A percentile compares a stretch with the other conserved stretches of the same genome.
Evolutionary conservation across 1,140 invertebrate species (phyloP).

Genomic region (Calephelis virginiensis): DNA sequence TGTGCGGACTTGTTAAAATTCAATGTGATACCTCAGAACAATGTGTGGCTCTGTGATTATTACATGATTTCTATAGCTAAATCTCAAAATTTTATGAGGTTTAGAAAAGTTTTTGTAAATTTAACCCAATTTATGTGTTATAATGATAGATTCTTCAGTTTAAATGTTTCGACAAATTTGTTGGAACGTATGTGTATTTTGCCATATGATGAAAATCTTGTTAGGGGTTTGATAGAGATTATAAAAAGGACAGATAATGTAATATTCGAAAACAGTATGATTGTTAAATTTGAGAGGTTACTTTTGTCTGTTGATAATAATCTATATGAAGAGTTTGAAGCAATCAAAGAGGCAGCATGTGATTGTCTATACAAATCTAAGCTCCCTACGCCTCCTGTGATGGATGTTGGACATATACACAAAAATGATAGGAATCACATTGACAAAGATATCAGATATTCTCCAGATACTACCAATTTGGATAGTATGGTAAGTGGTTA

Average conservation of each 20-base stretch:
- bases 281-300: conserved; percentile 42
- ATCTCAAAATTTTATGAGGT: conserved; percentile 62
- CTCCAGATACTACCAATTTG: conserved; percentile 53
- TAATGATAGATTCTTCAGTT: conserved; percentile 35
- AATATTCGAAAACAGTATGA: conserved; percentile 49
- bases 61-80: conserved; percentile 48
- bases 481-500: conserved; percentile 47
- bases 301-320: conserved; percentile 28
- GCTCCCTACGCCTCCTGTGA: background rate
- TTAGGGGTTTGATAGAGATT: conserved; percentile 43
- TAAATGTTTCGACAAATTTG: conserved; percentile 40
- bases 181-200: conserved; percentile 59
- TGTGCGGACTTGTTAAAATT: conserved; percentile 42
- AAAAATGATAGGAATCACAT: background rate
- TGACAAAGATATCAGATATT: conserved; percentile 41
- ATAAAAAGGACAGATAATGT: conserved; percentile 41
- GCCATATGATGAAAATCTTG: conserved; percentile 43
- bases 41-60: conserved; percentile 41
- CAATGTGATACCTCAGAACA: conserved; percentile 17
- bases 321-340: conserved; percentile 36
- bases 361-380: background rate
- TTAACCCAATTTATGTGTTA: conserved; percentile 47
- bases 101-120: conserved; percentile 54
- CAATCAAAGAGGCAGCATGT: conserved; percentile 28
- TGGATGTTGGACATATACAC: background rate